These are phyloP conservation scores for Aphodius sticticus DNA, from an alignment of 2,888 invertebrate genomes.

Conservation along the genomic window DNA sequence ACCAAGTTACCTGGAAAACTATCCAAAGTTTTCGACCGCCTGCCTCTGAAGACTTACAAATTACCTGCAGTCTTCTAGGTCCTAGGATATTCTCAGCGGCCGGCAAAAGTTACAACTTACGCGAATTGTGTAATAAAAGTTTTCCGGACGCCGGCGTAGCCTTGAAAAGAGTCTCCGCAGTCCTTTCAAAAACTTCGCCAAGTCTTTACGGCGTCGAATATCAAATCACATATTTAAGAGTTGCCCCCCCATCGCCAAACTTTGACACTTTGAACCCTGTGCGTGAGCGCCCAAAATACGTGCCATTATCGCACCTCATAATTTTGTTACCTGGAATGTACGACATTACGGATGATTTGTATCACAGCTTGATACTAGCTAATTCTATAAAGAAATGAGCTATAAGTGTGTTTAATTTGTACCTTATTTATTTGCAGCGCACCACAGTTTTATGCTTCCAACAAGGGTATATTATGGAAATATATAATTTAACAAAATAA, in stretches of 20 bases:
- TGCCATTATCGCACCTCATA: not conserved
- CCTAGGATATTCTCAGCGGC: not conserved
- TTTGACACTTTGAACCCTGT: not conserved
- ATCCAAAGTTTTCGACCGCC: slow-evolving; percentile 15
- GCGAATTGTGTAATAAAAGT: slow-evolving; percentile 18
- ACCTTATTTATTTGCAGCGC: too few species aligned
- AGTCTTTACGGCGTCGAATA: not conserved
- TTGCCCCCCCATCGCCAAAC: not conserved
- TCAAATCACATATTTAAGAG: slow-evolving; percentile 20
- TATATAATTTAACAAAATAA: too few species aligned
- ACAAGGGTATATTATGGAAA: too few species aligned
- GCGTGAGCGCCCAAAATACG: not conserved
- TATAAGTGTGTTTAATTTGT: too few species aligned
- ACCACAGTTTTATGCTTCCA: too few species aligned
- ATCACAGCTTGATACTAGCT: too few species aligned
- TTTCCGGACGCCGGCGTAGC: not conserved
- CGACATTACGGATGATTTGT: too few species aligned
- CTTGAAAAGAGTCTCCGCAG: slow-evolving; percentile 13
- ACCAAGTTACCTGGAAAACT: slow-evolving; percentile 4
- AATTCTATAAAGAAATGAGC: too few species aligned
- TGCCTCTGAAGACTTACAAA: slow-evolving; percentile 13
- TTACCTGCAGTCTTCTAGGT: slow-evolving; percentile 5
- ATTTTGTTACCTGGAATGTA: not conserved
- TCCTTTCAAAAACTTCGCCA: slow-evolving; percentile 8
- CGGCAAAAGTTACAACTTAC: slow-evolving; percentile 5